These are phyloP conservation scores for Sebastes diaconus DNA, from an alignment of 2,797 vertebrate genomes.

Conservation along the genomic window DNA sequence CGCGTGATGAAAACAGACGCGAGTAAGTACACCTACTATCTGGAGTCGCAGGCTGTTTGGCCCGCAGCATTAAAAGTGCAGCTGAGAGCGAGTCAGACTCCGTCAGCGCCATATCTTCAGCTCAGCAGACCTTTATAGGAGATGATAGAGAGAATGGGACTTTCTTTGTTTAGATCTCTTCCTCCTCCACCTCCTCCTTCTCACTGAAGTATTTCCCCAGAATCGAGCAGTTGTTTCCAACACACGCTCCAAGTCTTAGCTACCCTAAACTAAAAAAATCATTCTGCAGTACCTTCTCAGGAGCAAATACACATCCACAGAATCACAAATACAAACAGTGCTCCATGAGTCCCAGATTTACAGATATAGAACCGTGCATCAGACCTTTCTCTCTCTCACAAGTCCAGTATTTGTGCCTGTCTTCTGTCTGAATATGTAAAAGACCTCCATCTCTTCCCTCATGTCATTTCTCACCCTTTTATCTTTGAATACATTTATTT, in stretches of 20 bases:
- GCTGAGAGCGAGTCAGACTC: conserved; percentile 56
- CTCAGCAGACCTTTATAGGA: conserved; percentile 54
- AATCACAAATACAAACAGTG: conserved; percentile 35
- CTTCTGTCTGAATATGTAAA: conserved; percentile 26
- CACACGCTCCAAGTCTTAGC: conserved; percentile 14
- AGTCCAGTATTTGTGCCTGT: conserved; percentile 9
- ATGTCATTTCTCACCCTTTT: conserved; percentile 25
- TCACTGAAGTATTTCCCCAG: conserved; percentile 44
- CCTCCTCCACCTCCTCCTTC: conserved; percentile 24
- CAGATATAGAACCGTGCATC: neutral
- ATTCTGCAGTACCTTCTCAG: conserved; percentile 26
- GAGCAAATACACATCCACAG: conserved; percentile 11
- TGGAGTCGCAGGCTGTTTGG: conserved; percentile 58
- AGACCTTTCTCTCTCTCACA: conserved; percentile 38
- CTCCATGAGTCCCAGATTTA: conserved; percentile 26
- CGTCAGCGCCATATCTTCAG: conserved; percentile 66
- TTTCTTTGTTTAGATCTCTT: conserved; percentile 60
- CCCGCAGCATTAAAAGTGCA: conserved; percentile 66
- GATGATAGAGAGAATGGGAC: conserved; percentile 59
- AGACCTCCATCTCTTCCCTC: neutral
- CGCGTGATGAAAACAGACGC: conserved; percentile 50
- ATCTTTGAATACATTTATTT: conserved; percentile 41
- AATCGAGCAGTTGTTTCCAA: conserved; percentile 55
- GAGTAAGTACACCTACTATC: conserved; percentile 65
- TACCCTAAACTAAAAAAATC: conserved; percentile 11